Evolutionary conservation across 1,140 invertebrate genomes (phyloP).

Genomic region (Euwallacea fornicatus): DNA sequence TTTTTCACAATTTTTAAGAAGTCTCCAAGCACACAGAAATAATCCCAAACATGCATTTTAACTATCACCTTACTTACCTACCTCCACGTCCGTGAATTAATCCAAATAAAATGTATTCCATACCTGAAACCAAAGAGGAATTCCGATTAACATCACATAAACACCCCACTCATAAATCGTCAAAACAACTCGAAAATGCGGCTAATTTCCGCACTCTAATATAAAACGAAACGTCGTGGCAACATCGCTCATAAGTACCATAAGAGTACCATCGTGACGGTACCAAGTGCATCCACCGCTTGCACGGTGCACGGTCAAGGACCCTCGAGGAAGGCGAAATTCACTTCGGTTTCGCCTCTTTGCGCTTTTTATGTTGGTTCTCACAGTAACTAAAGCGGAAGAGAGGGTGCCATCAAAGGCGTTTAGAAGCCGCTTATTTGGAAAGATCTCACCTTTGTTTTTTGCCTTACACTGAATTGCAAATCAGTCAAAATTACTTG

Average conservation of each 20-base stretch:
- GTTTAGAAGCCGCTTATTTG: not conserved
- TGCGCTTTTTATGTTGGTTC: conserved; percentile 16
- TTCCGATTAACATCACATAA: too few species aligned
- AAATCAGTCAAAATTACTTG: too few species aligned
- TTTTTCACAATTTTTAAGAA: too few species aligned
- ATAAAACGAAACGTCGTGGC: not conserved
- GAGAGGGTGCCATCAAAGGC: not conserved
- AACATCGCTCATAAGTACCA: conserved; percentile 5
- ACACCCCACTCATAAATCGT: too few species aligned
- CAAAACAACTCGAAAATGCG: too few species aligned
- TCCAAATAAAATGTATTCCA: too few species aligned
- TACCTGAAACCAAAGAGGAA: too few species aligned
- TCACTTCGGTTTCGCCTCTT: conserved; percentile 21
- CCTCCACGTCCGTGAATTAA: too few species aligned
- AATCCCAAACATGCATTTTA: too few species aligned
- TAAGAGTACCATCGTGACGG: conserved; percentile 6
- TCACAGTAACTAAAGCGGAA: conserved; percentile 20
- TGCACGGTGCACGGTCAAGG: conserved; percentile 35
- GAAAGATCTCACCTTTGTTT: conserved; percentile 3
- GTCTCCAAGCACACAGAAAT: too few species aligned
- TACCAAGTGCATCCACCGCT: conserved; percentile 15
- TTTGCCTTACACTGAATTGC: not conserved
- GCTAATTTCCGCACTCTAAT: too few species aligned
- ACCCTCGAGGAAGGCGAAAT: conserved; percentile 34
- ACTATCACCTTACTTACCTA: too few species aligned